Evolutionary conservation across 2,797 vertebrate genomes (phyloP), one percentile per base, ranked within the genome.

Genomic region (Caiman crocodilus): DNA sequence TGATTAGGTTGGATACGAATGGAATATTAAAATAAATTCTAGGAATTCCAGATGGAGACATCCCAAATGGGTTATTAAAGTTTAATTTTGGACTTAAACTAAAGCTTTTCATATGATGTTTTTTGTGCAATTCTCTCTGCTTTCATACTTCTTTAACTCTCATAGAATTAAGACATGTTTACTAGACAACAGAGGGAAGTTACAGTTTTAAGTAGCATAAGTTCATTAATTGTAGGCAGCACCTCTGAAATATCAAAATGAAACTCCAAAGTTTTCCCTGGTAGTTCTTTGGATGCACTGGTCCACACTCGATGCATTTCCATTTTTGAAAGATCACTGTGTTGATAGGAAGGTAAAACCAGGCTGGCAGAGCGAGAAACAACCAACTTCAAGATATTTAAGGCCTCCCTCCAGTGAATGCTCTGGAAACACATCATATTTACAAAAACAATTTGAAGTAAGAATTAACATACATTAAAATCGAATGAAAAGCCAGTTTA

Each of bases 201-300:
- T 35, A 90, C 58, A 14, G 73, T 79, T 25, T 71, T 82, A 83
- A 87, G 28, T 21, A 89, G 60, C 5, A 92, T 50, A 91, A 15
- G 20, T 57, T 71, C 50, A 32, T 77, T 63, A 50, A 82, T 61
- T 20, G 86, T 15, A 94, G 73, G 73, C 1, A 75, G 17, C 96
- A 99, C 99, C 99, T 99, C 99, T 56, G 99, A 99, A 94, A 99
- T 99, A 97, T 99, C 99, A 84, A 99, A 99, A 89, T 99, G 99
- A 93, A 99, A 99, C 93, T 99, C 99, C 88, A 99, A 97, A 5
- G 99, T 99, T 97, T 99, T 99, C 32, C 99, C 99, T 4, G 99
- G 99, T 65, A 99, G 98, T 65, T 99, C 99, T 96, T 99, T 99
- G 57, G 99, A 99, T 13, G 99, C 98, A 59, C 98, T 99, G 6